Percentiles rank a stretch among this genome's conserved stretches.
Conservation (phyloP, 2,113 vertebrate genomes). For the Cryptomyrus ogoouensis region DNA sequence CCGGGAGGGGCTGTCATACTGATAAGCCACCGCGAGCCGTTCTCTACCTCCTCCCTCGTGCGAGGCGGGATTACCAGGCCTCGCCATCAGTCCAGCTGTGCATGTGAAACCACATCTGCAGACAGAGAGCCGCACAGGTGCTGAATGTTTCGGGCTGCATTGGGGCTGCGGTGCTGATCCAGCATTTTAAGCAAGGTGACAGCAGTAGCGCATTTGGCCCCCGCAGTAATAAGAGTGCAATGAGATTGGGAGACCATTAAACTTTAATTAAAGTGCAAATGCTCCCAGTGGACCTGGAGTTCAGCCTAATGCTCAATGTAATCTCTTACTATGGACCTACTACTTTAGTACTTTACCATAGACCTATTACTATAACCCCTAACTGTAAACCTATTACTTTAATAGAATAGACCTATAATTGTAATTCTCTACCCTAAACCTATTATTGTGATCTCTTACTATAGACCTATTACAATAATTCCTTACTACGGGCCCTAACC, state of each 20-base stretch:
- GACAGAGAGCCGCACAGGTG: not conserved
- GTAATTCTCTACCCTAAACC: not conserved
- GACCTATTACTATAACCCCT: not conserved
- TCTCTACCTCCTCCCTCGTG: not conserved
- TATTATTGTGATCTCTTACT: not conserved
- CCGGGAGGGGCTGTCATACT: not conserved
- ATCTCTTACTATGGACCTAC: not conserved
- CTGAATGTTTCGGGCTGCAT: not conserved
- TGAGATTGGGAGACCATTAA: not conserved
- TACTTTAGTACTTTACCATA: not conserved
- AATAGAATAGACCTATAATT: not conserved
- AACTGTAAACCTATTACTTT: not conserved
- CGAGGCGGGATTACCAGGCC: not conserved
- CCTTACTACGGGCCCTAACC: not conserved
- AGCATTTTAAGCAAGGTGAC: not conserved
- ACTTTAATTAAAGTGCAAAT: not conserved
- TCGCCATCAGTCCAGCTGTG: not conserved
- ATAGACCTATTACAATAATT: not conserved
- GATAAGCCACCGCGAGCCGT: not conserved
- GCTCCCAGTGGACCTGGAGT: not conserved
- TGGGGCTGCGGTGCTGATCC: not conserved
- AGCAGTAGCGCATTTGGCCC: not conserved
- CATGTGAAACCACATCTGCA: not conserved
- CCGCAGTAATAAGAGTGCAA: not conserved
- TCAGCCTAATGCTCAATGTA: not conserved